Base-by-base conservation (phyloP, 2,797 vertebrate genomes). In the Gouania willdenowi region DNA sequence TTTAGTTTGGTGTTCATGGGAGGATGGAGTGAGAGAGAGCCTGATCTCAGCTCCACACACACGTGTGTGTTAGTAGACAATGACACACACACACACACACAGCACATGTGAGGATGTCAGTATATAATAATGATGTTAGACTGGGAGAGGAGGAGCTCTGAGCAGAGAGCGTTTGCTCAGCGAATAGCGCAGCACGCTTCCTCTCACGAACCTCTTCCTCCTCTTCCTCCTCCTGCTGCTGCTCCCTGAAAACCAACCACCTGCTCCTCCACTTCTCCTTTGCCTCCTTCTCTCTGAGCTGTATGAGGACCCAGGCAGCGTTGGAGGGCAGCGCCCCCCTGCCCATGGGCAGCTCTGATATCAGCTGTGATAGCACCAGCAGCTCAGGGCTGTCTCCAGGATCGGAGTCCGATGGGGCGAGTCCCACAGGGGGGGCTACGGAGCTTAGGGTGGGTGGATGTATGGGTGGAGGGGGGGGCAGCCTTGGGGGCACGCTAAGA, bases 351-450 rank as follows among this genome's bases (percentile, higher is more conserved):
- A 92, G 91, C 47, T 91, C 91, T 76, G 90, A 87, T 18, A 92
- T 92, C 78, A 88, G 89, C 13, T 13, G 13, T 13, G n/a, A n/a
- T 17, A 92, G 92, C 78, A 88, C 89, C 20, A 89, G 91, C 77
- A 89, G 88, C 75, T 91, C 88, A 0, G 93, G 92, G 39, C 84
- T 92, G 46, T 96, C 94, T 0, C 94, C 93, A 0, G 90, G 91
- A 29, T 95, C 93, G 0, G 93, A 94, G 66, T 94, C 92, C 0
- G 93, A 94, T 61, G 90, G 91, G 77, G 93, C 92, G 8, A 92
- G 90, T 77, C 90, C 87, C 1, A 62, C 46, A 11, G 56, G 48
- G 17, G 56, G 24, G 12, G 61, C 14, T n/a, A n/a, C n/a, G n/a
- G n/a, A n/a, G n/a, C n/a, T 70, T 1, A 67, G 71, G 24, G 63